Base-by-base conservation (phyloP, 2,888 invertebrate species). In the Adelphocoris suturalis region DNA sequence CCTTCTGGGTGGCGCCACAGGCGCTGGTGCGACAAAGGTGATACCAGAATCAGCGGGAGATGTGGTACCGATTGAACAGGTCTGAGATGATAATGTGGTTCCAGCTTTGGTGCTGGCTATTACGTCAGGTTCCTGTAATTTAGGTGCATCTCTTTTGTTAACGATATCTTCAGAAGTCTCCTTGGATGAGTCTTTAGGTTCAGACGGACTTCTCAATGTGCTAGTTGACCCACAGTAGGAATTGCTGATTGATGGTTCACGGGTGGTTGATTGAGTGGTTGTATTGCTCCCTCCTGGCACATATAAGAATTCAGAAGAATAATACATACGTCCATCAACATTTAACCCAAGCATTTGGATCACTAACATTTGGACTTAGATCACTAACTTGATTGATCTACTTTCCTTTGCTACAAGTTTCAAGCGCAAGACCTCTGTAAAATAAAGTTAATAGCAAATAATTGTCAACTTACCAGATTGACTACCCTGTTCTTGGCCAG, bases 81-180 rank as follows among this genome's bases (percentile, higher is more conserved):
- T 94, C 91, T 94, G 92, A 91, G 94, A 93, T 93, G 94, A 94
- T 19, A 52, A 82, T 0, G 82, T 82, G 23, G 82, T 19, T 9
- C 82, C 92, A 91, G 93, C 93, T 91, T 98, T 98, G 91, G 98
- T 97, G 94, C 98, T 98, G 90, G 97, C 97, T 92, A 98, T 97
- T 92, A 98, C 97, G 94, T 98, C 98, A 1, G 98, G 98, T 93
- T 98, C 98, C 93, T 96, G 96, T 5, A 91, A 47, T 27, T 85
- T 90, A 7, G 76, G 82, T 0, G 23, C 28, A 82, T 86, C 86
- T 47, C 23, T 27, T 19, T 86, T 86, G 19, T 0, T 2, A 16
- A 46, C 47, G 3, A 16, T n/a, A 46, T 46, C 61, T 7, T 47
- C 75, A 19, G 78, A 84, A 28, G 23, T 46, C n/a, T 1, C 57